A percentile compares a stretch with the other conserved stretches of the same genome.
Evolutionary conservation across 2,113 vertebrate species (phyloP).

Genomic region (Monarcha castaneiventris): DNA sequence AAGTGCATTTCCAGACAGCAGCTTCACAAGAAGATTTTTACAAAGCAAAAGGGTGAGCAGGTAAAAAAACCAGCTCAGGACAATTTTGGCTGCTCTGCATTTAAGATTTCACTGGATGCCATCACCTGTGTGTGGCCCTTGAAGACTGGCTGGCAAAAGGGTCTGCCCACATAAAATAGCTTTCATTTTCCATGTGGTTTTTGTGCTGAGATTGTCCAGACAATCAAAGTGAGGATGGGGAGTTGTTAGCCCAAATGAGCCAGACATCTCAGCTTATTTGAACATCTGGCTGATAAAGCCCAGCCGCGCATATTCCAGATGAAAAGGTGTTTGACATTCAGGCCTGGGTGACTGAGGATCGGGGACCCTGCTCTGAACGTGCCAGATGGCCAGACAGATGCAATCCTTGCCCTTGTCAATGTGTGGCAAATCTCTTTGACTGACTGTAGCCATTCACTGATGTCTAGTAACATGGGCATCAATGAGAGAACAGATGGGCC

Average conservation of each 20-base stretch:
- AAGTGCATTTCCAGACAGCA: neutral
- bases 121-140: constrained; percentile 7
- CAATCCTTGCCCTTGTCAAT: constrained; percentile 56
- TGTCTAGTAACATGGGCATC: constrained; percentile 4
- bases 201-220: constrained; percentile 26
- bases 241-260: constrained; percentile 55
- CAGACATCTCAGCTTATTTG: constrained; percentile 40
- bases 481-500: constrained; percentile 53
- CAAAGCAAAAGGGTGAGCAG: neutral
- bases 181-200: constrained; percentile 34
- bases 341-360: constrained; percentile 59
- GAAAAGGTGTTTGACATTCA: constrained; percentile 67
- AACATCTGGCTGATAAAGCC: constrained; percentile 65
- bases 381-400: constrained; percentile 60
- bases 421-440: constrained; percentile 64
- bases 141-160: neutral
- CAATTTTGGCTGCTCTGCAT: neutral
- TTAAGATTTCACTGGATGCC: constrained; percentile 12
- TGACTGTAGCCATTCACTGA: constrained; percentile 46
- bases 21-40: neutral
- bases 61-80: neutral
- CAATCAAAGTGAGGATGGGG: constrained; percentile 36
- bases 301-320: neutral
- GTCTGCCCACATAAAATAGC: neutral
- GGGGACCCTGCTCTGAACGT: constrained; percentile 14